A percentile compares a stretch with the other conserved stretches of the same genome.
Conservation (phyloP, 2,113 vertebrate species). For the Bufo bufo region DNA sequence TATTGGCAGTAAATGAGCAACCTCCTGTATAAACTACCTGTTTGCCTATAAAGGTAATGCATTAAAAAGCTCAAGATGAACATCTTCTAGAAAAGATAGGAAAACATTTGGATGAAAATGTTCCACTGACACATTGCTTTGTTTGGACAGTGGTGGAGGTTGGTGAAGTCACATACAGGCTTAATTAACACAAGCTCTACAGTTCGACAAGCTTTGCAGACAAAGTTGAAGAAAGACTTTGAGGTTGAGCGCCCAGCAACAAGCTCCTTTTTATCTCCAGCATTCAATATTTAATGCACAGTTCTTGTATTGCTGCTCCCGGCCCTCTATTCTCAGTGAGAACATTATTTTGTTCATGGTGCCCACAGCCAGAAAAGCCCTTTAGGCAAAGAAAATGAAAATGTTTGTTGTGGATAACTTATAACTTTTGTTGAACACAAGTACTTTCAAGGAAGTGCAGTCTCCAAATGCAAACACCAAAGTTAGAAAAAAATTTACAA, state of each 20-base stretch:
- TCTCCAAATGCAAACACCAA: conserved; percentile 7
- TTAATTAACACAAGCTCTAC: conserved; percentile 82
- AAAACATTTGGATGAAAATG: conserved; percentile 59
- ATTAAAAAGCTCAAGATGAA: background rate
- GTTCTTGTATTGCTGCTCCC: conserved; percentile 72
- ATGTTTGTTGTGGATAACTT: conserved; percentile 79
- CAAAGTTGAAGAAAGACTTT: conserved; percentile 79
- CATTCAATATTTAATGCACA: conserved; percentile 81
- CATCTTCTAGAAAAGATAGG: conserved; percentile 28
- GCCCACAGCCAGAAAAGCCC: conserved; percentile 75
- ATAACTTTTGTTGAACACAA: conserved; percentile 79
- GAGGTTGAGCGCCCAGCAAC: conserved; percentile 76
- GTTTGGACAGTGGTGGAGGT: conserved; percentile 65
- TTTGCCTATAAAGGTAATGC: background rate
- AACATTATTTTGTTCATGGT: conserved; percentile 81
- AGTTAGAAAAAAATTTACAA: background rate
- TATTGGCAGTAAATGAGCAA: background rate
- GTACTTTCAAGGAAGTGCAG: conserved; percentile 57
- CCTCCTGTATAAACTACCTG: background rate
- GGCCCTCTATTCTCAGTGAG: conserved; percentile 78
- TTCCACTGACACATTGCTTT: conserved; percentile 66
- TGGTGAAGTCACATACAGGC: conserved; percentile 71
- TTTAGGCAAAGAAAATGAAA: conserved; percentile 78
- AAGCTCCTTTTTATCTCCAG: conserved; percentile 73
- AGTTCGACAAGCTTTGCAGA: conserved; percentile 71